A percentile compares a stretch with the other conserved stretches of the same genome.
phyloP scores from a whole-genome alignment of 2,113 vertebrate genomes.

The Tenrec ecaudatus region DNA sequence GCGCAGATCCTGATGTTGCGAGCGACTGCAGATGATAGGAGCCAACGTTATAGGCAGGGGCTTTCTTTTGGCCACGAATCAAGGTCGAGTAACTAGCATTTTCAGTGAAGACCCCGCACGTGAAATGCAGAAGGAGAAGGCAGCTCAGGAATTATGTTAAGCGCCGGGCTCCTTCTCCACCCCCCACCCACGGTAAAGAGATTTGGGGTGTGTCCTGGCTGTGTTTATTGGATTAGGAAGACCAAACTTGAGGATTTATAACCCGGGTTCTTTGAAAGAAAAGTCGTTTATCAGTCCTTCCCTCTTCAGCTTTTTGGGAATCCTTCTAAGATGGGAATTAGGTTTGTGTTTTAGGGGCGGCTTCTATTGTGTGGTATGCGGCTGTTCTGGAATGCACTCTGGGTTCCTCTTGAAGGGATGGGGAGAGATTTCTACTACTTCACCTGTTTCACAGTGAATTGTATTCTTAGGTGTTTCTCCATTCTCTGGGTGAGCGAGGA shows the following conservation, averaged over 20 bases:
- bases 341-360: conserved; percentile 74
- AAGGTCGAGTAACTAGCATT: background rate
- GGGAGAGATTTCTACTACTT: conserved; percentile 77
- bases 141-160: background rate
- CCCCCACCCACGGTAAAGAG: background rate
- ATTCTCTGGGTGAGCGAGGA: conserved; percentile 81
- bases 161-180: background rate
- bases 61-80: background rate
- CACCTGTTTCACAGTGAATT: conserved; percentile 87
- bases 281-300: conserved; percentile 60
- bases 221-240: conserved; percentile 5
- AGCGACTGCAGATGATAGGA: background rate
- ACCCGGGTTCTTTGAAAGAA: conserved; percentile 59
- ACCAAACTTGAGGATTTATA: conserved; percentile 34
- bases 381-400: conserved; percentile 82
- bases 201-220: background rate
- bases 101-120: background rate
- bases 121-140: background rate
- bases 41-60: background rate
- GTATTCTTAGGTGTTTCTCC: conserved; percentile 86
- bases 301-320: conserved; percentile 53
- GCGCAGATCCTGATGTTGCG: background rate
- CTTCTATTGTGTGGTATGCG: conserved; percentile 80
- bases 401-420: conserved; percentile 78
- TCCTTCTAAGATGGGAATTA: conserved; percentile 70